Conservation (phyloP, 2,888 invertebrate species). For the Alentia gelatinosa region DNA sequence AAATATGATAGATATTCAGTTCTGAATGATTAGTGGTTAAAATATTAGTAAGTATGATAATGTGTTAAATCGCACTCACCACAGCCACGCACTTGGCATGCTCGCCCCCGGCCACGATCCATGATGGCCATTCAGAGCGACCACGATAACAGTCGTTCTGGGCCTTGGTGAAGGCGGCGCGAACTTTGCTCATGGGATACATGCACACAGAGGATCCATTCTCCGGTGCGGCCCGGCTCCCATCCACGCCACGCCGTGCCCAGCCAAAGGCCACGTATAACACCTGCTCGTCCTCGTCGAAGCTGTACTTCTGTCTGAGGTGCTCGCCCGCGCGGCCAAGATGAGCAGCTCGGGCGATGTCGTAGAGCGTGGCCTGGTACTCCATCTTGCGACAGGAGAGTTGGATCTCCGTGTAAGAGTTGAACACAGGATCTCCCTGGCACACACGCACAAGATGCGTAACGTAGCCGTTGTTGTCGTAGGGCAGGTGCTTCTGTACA, state of each 20-base stretch:
- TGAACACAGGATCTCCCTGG: constrained; percentile 70
- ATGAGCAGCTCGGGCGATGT: constrained; percentile 63
- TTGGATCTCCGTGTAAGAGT: constrained; percentile 78
- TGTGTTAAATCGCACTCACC: constrained; percentile 56
- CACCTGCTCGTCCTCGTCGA: constrained; percentile 50
- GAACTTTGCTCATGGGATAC: constrained; percentile 64
- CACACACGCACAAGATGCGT: constrained; percentile 78
- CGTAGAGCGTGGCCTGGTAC: constrained; percentile 56
- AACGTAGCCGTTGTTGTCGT: constrained; percentile 54
- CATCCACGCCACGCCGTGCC: constrained; percentile 17
- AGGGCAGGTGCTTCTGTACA: constrained; percentile 68
- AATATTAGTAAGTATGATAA: not conserved
- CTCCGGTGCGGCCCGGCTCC: not conserved
- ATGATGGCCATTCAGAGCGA: constrained; percentile 59
- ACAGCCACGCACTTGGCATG: constrained; percentile 55
- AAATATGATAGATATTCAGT: too few relatives aligned
- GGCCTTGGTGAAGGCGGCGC: constrained; percentile 56
- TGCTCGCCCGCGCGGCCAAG: constrained; percentile 59
- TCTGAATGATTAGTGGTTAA: too few relatives aligned
- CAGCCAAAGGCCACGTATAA: constrained; percentile 60
- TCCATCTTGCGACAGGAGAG: constrained; percentile 67
- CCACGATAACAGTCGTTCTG: constrained; percentile 65
- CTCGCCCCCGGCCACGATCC: constrained; percentile 57
- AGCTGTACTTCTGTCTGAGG: constrained; percentile 34
- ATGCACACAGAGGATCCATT: constrained; percentile 62